A percentile compares a stretch with the other conserved stretches of the same genome.
Conservation (phyloP, 2,113 vertebrate species). For the Oophaga pumilio region DNA sequence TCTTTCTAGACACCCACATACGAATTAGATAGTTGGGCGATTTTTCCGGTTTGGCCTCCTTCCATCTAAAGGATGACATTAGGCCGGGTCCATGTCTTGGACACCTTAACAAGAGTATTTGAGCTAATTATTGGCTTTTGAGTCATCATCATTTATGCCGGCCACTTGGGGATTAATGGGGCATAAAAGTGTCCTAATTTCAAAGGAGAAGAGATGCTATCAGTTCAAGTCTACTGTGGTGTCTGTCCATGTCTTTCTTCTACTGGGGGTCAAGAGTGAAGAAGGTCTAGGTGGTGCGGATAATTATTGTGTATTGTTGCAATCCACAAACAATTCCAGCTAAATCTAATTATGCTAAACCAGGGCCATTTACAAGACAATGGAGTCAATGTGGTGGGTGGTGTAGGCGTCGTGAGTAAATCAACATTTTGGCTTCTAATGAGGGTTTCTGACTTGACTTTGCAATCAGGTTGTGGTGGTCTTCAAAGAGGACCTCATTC, state of each 20-base stretch:
- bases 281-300: background rate
- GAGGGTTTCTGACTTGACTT: background rate
- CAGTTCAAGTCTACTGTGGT: background rate
- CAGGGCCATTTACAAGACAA: background rate
- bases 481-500: background rate
- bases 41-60: too few relatives aligned
- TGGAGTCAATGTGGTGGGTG: background rate
- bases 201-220: background rate
- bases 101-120: background rate
- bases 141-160: slow-evolving; percentile 14
- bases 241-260: background rate
- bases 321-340: slow-evolving; percentile 42
- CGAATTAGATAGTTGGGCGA: too few relatives aligned
- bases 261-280: background rate
- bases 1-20: too few relatives aligned
- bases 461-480: background rate
- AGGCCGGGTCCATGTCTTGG: background rate
- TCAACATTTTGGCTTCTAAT: slow-evolving; percentile 10
- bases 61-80: too few relatives aligned
- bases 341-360: slow-evolving; percentile 52
- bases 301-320: slow-evolving; percentile 39
- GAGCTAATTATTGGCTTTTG: background rate
- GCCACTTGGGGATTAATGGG: slow-evolving; percentile 6
- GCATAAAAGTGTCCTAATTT: slow-evolving; percentile 21
- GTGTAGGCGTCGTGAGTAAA: background rate